Evolutionary conservation across 2,113 vertebrate genomes (phyloP).

Genomic region (pig (Sus scrofa)): DNA sequence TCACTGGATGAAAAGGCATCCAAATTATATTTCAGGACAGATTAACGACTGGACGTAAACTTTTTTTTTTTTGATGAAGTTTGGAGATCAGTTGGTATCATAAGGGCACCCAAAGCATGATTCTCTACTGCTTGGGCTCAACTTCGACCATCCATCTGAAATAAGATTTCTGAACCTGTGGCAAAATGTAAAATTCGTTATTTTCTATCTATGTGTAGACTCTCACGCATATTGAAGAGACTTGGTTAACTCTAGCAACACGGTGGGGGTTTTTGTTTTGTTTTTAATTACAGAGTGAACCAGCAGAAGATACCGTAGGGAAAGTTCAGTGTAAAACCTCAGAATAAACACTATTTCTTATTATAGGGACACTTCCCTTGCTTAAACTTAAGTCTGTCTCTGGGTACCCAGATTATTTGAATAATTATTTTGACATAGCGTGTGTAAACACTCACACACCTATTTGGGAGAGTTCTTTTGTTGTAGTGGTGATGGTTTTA

Average conservation of each 20-base stretch:
- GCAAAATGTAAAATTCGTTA: not conserved
- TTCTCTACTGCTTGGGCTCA: not conserved
- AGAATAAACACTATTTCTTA: not conserved
- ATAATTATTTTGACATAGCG: not conserved
- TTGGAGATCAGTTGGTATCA: not conserved
- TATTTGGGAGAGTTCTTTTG: not conserved
- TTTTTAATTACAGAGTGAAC: not conserved
- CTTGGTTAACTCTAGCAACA: not conserved
- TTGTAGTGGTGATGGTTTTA: not conserved
- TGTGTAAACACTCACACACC: not conserved
- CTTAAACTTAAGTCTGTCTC: not conserved
- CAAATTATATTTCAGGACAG: not conserved
- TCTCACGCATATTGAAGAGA: constrained; percentile 31
- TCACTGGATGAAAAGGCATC: not conserved
- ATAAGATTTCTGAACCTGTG: not conserved
- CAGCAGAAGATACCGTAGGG: not conserved
- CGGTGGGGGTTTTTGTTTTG: not conserved
- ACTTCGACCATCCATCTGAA: not conserved
- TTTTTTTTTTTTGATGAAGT: not conserved
- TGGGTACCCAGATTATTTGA: not conserved
- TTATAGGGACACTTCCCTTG: not conserved
- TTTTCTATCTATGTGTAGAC: not conserved
- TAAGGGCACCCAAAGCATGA: not conserved
- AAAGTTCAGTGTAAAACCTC: not conserved
- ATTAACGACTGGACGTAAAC: not conserved